Base-by-base conservation (phyloP, 2,113 vertebrate genomes). In the Axis porcinus region DNA sequence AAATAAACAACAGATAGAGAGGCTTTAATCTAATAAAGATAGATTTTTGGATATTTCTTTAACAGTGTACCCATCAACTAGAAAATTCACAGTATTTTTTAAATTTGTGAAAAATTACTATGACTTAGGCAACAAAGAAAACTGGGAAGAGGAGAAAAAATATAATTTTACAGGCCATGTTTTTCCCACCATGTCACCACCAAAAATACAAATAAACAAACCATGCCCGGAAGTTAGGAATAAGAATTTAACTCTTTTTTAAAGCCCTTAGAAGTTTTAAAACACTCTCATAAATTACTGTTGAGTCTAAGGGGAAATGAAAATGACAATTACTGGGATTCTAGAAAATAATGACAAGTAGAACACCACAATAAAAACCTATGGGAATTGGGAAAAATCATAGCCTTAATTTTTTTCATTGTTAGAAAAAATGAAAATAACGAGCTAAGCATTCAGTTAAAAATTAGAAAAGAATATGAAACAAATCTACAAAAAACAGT, bases 121-220 rank as follows among this genome's bases (percentile, higher is more conserved):
- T 89, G 85, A 60, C 23, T 55, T 93, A 78, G 58, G 11, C 52
- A 93, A 97, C 55, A 94, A 91, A 85, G 55, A 95, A 97, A 97
- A 91, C 45, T 17, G 58, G 27, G 40, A 76, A 86, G 90, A 79
- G n/a, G 45, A 50, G 7, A 45, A 4, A 67, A 86, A 82, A 16
- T 62, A 7, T 58, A 47, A 85, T 95, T 96, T 95, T 89, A 95
- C 3, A 93, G 25, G 21, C 28, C 57, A 94, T 1, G 3, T 92
- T 96, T 96, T 96, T 8, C 11, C 79, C 50, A 83, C 79, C 30
- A n/a, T 12, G 14, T n/a, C 33, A 82, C 58, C 13, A 93, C 28
- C 45, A 64, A 3, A 81, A 30, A n/a, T 81, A 55, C 50, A 52
- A 55, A 19, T 23, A 13, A 36, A 52, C 54, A 81, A 92, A 5